phyloP scores from a whole-genome alignment of 2,888 invertebrate species.

The Melinopterus prodromus region DNA sequence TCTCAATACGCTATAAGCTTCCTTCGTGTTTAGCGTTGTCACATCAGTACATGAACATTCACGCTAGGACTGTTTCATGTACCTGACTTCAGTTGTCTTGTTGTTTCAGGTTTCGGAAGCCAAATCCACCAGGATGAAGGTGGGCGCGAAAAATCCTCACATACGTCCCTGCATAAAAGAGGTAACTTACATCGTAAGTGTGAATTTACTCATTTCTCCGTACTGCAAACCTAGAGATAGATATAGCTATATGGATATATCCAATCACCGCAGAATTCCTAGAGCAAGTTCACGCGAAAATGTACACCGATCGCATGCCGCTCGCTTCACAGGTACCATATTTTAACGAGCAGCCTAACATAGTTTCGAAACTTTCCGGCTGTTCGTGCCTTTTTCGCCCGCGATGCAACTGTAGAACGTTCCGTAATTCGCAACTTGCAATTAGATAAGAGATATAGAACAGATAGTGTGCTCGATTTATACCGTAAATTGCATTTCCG shows the following conservation, averaged over 20 bases:
- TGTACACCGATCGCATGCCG: neutral
- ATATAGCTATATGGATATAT: neutral
- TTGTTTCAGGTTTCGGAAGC: constrained; percentile 9
- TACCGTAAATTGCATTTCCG: constrained; percentile 16
- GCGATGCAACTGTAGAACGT: constrained; percentile 7
- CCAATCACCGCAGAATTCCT: neutral
- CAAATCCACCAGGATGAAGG: constrained; percentile 6
- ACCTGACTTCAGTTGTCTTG: neutral
- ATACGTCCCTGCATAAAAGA: constrained; percentile 23
- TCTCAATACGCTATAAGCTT: too few species aligned
- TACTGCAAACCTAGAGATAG: neutral
- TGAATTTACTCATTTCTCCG: neutral
- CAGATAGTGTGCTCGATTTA: constrained; percentile 17
- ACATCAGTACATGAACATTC: too few species aligned
- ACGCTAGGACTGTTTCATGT: neutral
- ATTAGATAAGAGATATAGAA: constrained; percentile 22
- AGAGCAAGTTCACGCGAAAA: neutral
- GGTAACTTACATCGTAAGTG: constrained; percentile 19
- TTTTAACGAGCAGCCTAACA: neutral
- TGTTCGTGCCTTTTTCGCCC: constrained; percentile 9
- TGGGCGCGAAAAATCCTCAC: constrained; percentile 9
- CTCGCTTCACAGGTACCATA: neutral
- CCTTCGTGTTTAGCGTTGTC: too few species aligned
- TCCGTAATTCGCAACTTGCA: constrained; percentile 17
- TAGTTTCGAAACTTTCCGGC: constrained; percentile 18